These are phyloP conservation scores for Pedionomus torquatus DNA, from an alignment of 2,113 vertebrate species.

Conservation along the genomic window DNA sequence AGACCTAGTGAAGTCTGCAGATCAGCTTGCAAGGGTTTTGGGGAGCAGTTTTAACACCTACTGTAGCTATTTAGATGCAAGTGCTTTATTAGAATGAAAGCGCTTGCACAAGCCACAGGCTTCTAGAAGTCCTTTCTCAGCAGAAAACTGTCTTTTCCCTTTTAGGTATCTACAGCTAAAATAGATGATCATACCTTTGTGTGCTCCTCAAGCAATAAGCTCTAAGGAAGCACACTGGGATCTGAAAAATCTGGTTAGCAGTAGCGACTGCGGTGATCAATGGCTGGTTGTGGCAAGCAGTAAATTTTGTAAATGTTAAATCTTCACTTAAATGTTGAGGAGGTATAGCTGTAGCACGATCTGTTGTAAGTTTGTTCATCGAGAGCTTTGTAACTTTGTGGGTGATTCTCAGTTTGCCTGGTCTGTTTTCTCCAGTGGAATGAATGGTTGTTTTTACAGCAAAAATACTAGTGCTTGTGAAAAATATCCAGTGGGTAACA, in stretches of 20 bases:
- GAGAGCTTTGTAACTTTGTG: background rate
- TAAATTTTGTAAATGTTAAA: background rate
- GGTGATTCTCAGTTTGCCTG: background rate
- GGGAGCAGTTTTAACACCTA: background rate
- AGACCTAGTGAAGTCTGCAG: background rate
- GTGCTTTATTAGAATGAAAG: background rate
- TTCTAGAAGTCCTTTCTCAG: background rate
- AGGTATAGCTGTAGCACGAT: background rate
- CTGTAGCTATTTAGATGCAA: background rate
- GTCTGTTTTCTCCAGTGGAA: background rate
- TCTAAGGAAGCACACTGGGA: accelerated
- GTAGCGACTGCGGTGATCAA: accelerated
- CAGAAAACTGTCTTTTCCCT: background rate
- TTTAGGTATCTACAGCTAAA: background rate
- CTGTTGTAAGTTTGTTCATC: background rate
- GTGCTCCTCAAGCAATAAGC: background rate
- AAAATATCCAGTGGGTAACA: background rate
- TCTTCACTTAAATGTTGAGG: background rate
- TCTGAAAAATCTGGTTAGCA: accelerated
- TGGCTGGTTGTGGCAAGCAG: background rate
- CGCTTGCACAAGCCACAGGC: background rate
- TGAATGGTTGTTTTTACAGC: background rate
- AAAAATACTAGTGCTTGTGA: background rate
- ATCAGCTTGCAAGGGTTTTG: background rate
- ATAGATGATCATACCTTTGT: background rate